Percentiles rank a stretch among this genome's conserved stretches.
These are phyloP conservation scores for Propithecus deckenii DNA, from an alignment of 2,797 vertebrate genomes.

Conservation along the genomic window DNA sequence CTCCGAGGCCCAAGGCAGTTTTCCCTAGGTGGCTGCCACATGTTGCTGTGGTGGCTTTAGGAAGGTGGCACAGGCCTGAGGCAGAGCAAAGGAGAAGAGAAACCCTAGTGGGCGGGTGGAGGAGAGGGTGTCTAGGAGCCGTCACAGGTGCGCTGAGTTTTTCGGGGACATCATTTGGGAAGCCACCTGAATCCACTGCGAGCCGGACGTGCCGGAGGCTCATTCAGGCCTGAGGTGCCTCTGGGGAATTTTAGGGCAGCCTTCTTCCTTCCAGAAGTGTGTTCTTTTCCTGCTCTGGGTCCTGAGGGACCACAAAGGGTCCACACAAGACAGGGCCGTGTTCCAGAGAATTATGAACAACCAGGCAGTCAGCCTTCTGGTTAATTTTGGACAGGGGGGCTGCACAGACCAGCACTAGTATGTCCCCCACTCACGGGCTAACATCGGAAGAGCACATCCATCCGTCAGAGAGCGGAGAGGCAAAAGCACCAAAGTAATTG, in stretches of 20 bases:
- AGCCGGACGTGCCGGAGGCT: rapidly evolving
- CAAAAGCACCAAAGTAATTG: rapidly evolving
- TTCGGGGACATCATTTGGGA: background rate
- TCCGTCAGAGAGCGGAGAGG: too few species aligned
- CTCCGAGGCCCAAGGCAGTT: background rate
- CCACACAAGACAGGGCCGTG: too few species aligned
- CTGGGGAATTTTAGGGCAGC: rapidly evolving
- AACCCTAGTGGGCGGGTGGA: too few species aligned
- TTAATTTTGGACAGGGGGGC: rapidly evolving
- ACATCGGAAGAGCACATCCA: background rate
- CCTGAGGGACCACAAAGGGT: background rate
- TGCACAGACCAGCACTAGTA: background rate
- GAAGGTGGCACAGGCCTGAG: background rate
- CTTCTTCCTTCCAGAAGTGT: too few species aligned
- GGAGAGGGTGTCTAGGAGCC: background rate
- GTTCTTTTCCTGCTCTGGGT: background rate
- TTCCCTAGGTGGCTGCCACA: rapidly evolving
- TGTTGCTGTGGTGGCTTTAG: background rate
- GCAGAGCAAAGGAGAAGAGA: background rate
- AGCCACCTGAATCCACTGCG: background rate
- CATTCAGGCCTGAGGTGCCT: rapidly evolving
- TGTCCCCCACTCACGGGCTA: rapidly evolving
- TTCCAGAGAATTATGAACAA: background rate
- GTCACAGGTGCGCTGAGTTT: rapidly evolving
- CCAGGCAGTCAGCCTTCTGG: rapidly evolving